Evolutionary conservation across 2,888 invertebrate species (phyloP).

Genomic region (Copidosoma aretas): DNA sequence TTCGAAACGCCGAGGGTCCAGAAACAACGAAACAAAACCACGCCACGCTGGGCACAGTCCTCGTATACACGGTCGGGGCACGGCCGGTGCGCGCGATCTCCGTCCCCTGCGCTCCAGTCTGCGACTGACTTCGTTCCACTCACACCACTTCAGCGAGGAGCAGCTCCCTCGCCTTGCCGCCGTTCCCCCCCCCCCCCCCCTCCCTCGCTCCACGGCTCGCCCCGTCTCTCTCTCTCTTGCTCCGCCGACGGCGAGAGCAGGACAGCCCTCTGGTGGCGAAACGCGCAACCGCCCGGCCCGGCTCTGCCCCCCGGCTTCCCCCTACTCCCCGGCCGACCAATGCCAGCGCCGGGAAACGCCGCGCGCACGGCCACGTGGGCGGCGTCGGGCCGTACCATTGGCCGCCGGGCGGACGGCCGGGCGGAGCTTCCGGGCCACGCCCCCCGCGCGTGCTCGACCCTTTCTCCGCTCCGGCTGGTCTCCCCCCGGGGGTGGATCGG

Average conservation of each 20-base stretch:
- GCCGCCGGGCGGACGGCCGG: not conserved
- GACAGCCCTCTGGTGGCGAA: constrained; percentile 60
- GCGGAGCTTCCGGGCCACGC: not conserved
- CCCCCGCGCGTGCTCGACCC: too few relatives aligned
- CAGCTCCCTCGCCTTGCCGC: constrained; percentile 39
- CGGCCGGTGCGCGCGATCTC: constrained; percentile 45
- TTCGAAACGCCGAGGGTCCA: too few relatives aligned
- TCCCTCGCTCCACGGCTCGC: constrained; percentile 65
- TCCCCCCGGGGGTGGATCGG: constrained; percentile 1
- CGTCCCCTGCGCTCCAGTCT: constrained; percentile 62
- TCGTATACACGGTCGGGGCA: constrained; percentile 20
- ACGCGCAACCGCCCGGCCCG: constrained; percentile 52
- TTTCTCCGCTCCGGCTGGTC: not conserved
- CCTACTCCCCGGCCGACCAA: constrained; percentile 34
- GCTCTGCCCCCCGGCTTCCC: constrained; percentile 47
- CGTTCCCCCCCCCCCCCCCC: constrained; percentile 50
- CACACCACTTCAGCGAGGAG: constrained; percentile 61
- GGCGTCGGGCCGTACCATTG: constrained; percentile 10
- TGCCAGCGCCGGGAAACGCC: not conserved
- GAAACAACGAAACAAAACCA: too few relatives aligned
- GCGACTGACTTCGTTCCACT: constrained; percentile 61
- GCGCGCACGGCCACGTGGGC: constrained; percentile 19
- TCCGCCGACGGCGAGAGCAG: constrained; percentile 48
- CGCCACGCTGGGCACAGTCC: too few relatives aligned
- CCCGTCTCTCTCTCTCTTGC: constrained; percentile 62